Conservation (phyloP, 2,113 vertebrate genomes). For the Pan paniscus region DNA sequence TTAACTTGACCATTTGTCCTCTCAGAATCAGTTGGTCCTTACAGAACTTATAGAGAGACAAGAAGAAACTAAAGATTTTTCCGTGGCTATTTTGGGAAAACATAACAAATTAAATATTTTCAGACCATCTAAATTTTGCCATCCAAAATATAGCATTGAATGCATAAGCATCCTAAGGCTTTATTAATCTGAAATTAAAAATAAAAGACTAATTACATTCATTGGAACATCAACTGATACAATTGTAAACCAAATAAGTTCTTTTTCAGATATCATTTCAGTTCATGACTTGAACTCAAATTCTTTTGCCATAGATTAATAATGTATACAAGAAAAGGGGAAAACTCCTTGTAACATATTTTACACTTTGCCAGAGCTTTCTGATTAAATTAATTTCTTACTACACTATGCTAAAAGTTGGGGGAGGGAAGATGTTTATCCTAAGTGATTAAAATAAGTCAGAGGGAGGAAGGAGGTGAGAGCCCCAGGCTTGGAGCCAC, state of each 20-base stretch:
- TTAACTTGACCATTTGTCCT: neutral
- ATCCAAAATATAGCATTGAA: neutral
- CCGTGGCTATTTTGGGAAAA: neutral
- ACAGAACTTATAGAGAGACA: neutral
- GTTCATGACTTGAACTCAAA: neutral
- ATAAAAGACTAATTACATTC: neutral
- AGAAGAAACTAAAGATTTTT: neutral
- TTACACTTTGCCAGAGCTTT: neutral
- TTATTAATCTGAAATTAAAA: constrained; percentile 33
- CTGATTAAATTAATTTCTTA: constrained; percentile 36
- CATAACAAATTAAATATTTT: constrained; percentile 2
- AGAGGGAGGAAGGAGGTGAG: neutral
- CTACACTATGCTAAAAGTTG: neutral
- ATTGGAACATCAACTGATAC: neutral
- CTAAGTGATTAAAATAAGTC: neutral
- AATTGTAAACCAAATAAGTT: constrained; percentile 11
- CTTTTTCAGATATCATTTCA: neutral
- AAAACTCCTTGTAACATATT: neutral
- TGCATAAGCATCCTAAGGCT: neutral
- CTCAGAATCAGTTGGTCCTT: neutral
- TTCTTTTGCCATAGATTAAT: constrained; percentile 3
- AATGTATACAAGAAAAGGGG: neutral
- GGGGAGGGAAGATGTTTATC: neutral
- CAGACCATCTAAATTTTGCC: neutral
- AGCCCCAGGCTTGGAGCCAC: neutral